Evolutionary conservation across 2,797 vertebrate genomes (phyloP), one percentile per base, ranked within the genome.

Genomic region (Erpetoichthys calabaricus): DNA sequence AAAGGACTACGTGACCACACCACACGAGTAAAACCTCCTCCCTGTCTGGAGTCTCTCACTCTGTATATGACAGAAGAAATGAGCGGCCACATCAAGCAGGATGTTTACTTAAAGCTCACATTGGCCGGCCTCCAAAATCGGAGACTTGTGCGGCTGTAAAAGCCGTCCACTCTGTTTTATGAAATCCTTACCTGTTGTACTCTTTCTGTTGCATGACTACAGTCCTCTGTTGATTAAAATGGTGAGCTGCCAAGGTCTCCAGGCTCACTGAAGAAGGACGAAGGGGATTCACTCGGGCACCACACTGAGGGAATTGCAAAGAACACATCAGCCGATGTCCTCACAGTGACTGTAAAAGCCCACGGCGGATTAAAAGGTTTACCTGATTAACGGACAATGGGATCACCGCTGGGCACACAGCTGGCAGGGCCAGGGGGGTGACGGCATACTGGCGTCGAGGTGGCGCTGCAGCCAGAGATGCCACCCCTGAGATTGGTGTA

Each of bases 191-290:
- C 80, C 72, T 77, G 74, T 63, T 64, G 64, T 80, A 64, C 57
- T 83, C 80, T 59, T 67, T 79, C 51, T 74, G 75, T 66, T 82
- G 81, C 77, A 84, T 67, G 49, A 74, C 67, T 5, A 78, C 47
- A 5, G 70, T 57, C 67, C 82, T 81, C 75, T 83, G 80, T 56
- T 84, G 81, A 70, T 86, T 83, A 66, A 81, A 71, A 8, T 82
- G 73, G 62, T 83, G 80, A 60, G 75, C 73, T 57, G 70, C 68
- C 10, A 73, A 67, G 0, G 82, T 85, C 62, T 86, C 80, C 70
- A 86, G 68, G 58, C 77, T 72, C 43, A 83, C 75, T 47, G 68
- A 53, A 10, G 75, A 81, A 53, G 82, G 80, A 64, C 75, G 78
- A 60, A 85, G 67, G 61, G 80, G 80, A 53, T 83, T 70, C 63